phyloP scores from a whole-genome alignment of 2,113 vertebrate species.

The Noturus placidus region DNA sequence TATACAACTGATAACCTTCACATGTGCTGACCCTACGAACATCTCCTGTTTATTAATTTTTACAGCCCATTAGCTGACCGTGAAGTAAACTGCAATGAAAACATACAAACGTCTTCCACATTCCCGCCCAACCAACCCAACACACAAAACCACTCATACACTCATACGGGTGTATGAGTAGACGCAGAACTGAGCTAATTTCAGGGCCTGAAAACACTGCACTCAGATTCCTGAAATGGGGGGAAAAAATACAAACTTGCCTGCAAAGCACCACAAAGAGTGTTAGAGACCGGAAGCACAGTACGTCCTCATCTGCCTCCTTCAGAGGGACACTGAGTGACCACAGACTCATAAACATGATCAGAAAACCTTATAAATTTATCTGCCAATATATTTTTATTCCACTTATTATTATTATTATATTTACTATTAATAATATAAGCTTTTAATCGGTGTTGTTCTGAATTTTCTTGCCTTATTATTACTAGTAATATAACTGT shows the following conservation, averaged over 20 bases:
- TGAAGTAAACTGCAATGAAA: neutral
- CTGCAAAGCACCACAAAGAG: neutral
- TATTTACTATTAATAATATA: neutral
- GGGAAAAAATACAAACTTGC: neutral
- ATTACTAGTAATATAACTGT: neutral
- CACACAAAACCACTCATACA: neutral
- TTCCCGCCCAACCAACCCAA: neutral
- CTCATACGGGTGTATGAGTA: neutral
- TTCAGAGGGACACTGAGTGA: neutral
- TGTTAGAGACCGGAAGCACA: neutral
- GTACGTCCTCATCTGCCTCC: neutral
- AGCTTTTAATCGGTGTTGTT: neutral
- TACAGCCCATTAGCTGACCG: neutral
- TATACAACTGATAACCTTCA: neutral
- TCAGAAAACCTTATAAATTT: neutral
- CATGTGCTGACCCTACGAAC: neutral
- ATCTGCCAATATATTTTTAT: neutral
- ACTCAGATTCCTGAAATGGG: neutral
- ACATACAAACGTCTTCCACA: neutral
- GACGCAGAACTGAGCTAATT: neutral
- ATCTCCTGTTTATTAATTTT: neutral
- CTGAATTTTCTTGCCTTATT: neutral
- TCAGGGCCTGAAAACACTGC: neutral
- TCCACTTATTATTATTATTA: neutral
- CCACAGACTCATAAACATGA: neutral